Conservation (phyloP, 2,888 invertebrate species). For the Melieria crassipennis region DNA sequence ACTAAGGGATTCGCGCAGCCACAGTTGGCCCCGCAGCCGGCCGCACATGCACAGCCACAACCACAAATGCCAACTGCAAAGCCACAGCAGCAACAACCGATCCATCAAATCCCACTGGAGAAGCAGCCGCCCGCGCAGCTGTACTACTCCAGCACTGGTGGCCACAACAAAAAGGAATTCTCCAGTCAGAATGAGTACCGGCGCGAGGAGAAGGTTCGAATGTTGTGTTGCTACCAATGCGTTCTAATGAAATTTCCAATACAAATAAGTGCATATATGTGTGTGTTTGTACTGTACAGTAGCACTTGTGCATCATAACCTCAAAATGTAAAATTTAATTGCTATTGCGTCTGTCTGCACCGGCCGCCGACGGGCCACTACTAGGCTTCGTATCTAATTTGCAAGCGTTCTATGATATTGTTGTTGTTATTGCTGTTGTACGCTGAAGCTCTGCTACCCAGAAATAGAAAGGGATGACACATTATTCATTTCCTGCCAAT, state of each 20-base stretch:
- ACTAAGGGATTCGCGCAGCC: background rate
- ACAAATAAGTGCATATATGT: too few species aligned
- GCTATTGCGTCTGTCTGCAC: background rate
- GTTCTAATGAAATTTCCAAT: too few species aligned
- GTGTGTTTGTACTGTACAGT: slow-evolving; percentile 5
- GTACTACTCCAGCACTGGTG: slow-evolving; percentile 46
- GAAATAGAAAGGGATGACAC: too few species aligned
- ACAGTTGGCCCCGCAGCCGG: slow-evolving; percentile 36
- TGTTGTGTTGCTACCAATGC: slow-evolving; percentile 18
- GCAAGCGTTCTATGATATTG: slow-evolving; percentile 27
- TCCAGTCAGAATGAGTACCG: slow-evolving; percentile 48
- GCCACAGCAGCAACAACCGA: slow-evolving; percentile 9
- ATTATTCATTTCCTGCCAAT: too few species aligned
- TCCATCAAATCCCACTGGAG: slow-evolving; percentile 35
- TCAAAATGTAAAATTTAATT: background rate
- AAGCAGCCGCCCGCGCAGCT: slow-evolving; percentile 53
- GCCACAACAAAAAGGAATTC: slow-evolving; percentile 43
- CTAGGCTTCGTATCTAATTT: slow-evolving; percentile 26
- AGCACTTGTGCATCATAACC: slow-evolving; percentile 42
- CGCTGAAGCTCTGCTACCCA: background rate
- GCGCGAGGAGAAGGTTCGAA: slow-evolving; percentile 63
- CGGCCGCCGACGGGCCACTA: background rate
- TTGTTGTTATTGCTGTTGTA: slow-evolving; percentile 34
- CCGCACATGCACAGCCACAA: slow-evolving; percentile 39
- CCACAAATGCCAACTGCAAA: slow-evolving; percentile 27